Evolutionary conservation across 2,113 vertebrate genomes (phyloP), one percentile per base, ranked within the genome.

Genomic region (cat (Felis catus)): DNA sequence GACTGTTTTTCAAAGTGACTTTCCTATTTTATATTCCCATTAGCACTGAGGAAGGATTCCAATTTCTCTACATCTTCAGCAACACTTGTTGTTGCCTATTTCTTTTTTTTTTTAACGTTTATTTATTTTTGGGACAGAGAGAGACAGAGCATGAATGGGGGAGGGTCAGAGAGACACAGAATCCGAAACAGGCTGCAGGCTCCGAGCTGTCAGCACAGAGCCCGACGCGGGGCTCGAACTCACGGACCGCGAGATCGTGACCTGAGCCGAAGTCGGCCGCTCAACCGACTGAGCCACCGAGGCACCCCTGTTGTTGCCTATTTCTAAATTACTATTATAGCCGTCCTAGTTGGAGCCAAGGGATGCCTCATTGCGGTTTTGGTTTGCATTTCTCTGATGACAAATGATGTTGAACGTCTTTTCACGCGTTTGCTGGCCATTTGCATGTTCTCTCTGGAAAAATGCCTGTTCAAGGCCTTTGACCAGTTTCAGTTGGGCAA

Each of bases 241-340:
- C 45, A 45, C 45, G 1, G 45, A 45, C 45, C 7, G 7, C 45
- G 45, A 45, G 45, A 45, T 45, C 7, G 1, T 45, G 45, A 45
- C 45, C 45, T 45, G 45, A 45, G 45, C 45, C 7, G 1, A 45
- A 45, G 45, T 45, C 45, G 7, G 45, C 45, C 1, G 45, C 45
- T 45, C 45, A 45, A 45, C 7, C 7, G 45, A 45, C 45, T 45
- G 45, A 45, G 45, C 45, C 45, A 45, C 45, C 7, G 45, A 45
- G 45, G 45, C 1, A 1, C 45, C 45, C 45, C 45, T 85, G 39
- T 63, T 91, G 53, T 33, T 89, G 74, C 11, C 61, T 65, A 36
- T 65, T 73, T 82, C 66, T 63, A 92, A 92, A 58, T 55, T 90
- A 65, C 93, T 58, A 93, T 58, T 95, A 33, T 76, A 78, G 33